Evolutionary conservation across 2,888 invertebrate genomes (phyloP), one percentile per base, ranked within the genome.

Genomic region (Pristionchus exspectatus): DNA sequence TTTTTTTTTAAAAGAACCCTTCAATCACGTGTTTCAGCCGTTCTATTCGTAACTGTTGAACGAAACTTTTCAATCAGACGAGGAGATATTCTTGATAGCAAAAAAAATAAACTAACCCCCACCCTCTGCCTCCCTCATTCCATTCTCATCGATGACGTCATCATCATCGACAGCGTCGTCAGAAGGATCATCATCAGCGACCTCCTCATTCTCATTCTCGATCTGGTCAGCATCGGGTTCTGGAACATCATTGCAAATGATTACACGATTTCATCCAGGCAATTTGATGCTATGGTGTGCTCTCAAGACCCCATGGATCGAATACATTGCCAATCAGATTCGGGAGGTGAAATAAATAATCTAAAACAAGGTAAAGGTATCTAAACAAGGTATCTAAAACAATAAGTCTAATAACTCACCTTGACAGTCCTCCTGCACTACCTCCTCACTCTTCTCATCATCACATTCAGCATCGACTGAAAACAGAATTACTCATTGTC

Each of bases 351-450:
- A 38, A 38, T 5, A 38, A 38, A 38, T 38, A 5, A 38, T 38
- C 38, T 2, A 24, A 66, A 66, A 21, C n/a, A n/a, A n/a, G n/a
- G n/a, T n/a, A n/a, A n/a, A n/a, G n/a, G n/a, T n/a, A n/a, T n/a
- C n/a, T n/a, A n/a, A n/a, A n/a, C n/a, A n/a, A n/a, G n/a, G n/a
- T n/a, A n/a, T n/a, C n/a, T n/a, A n/a, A n/a, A n/a, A n/a, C n/a
- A n/a, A n/a, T n/a, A n/a, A n/a, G n/a, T n/a, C 1, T 66, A 66
- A 66, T 24, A 10, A 33, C 30, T 18, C 9, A 72, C 30, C 44
- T 24, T 69, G 21, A 50, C 56, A 66, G 21, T 87, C 85, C 5
- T 86, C 90, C 33, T 90, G 88, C 4, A 88, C 90, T 24, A 27
- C 77, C 24, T 69, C 89, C 12, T 74, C 74, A 21, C 24, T 24